Conservation (phyloP, 30 jellyfish, hydroid and myxozoan species). For the Hydractinia symbiolongicarpus region DNA sequence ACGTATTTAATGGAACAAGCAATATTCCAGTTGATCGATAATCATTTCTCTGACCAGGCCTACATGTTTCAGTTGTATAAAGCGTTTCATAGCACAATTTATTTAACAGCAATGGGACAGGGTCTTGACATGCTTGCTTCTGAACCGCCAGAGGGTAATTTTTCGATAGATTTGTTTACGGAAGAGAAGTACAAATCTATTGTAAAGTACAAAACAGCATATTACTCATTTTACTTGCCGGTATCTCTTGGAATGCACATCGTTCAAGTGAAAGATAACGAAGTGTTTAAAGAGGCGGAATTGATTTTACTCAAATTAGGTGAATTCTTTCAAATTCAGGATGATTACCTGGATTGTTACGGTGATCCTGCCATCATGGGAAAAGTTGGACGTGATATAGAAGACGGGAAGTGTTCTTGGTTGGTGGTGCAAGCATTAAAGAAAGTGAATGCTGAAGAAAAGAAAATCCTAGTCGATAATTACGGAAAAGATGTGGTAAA, state of each 20-base stretch:
- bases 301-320: conserved; percentile 54
- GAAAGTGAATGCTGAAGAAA: conserved; percentile 35
- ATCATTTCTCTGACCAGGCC: conserved; percentile 31
- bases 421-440: conserved; percentile 60
- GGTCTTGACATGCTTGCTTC: conserved; percentile 75
- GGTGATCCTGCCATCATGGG: conserved; percentile 87
- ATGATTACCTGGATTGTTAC: conserved; percentile 69
- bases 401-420: conserved; percentile 89
- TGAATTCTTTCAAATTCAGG: conserved; percentile 77
- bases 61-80: conserved; percentile 45
- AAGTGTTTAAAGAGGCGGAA: conserved; percentile 42
- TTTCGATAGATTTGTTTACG: conserved; percentile 44
- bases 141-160: conserved; percentile 40
- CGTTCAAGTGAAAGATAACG: conserved; percentile 59
- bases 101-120: conserved; percentile 70
- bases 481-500: conserved; percentile 57
- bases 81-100: conserved; percentile 49
- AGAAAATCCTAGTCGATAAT: conserved; percentile 44
- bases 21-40: conserved; percentile 41
- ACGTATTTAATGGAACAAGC: conserved; percentile 48
- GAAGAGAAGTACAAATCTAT: conserved; percentile 63
- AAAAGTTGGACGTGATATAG: conserved; percentile 86
- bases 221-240: conserved; percentile 71
- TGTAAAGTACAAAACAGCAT: conserved; percentile 71
- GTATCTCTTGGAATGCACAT: conserved; percentile 66